These are phyloP conservation scores for Argopecten irradians DNA, from an alignment of 1,140 invertebrate species.

Conservation along the genomic window DNA sequence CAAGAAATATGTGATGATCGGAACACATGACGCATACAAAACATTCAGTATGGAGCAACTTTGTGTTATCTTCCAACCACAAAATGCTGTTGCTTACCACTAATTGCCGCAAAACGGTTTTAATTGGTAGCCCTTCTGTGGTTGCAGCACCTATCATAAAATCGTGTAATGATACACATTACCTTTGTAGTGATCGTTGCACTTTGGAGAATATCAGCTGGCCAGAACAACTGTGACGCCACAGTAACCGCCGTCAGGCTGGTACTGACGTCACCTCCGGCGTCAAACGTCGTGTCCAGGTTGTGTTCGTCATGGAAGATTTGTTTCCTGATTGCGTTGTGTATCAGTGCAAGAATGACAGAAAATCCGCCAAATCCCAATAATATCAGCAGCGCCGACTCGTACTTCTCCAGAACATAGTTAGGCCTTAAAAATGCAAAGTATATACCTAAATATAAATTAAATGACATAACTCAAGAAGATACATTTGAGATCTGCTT, in stretches of 20 bases:
- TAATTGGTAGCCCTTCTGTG: too few species aligned
- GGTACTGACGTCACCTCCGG: conserved; percentile 70
- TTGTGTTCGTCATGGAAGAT: conserved; percentile 70
- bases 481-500: too few species aligned
- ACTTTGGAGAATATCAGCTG: conserved; percentile 66
- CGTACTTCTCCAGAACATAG: conserved; percentile 56
- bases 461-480: too few species aligned
- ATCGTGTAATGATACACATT: background rate
- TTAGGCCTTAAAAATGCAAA: background rate
- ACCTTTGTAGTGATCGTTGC: conserved; percentile 67
- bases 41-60: too few species aligned
- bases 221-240: conserved; percentile 67
- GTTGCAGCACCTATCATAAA: background rate
- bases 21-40: too few species aligned
- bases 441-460: too few species aligned
- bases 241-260: conserved; percentile 68
- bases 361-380: conserved; percentile 70
- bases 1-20: too few species aligned
- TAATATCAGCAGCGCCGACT: conserved; percentile 63
- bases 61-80: too few species aligned
- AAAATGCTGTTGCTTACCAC: too few species aligned
- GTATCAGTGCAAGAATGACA: conserved; percentile 64
- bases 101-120: too few species aligned
- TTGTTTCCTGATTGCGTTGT: conserved; percentile 65
- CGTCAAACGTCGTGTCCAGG: conserved; percentile 75